Evolutionary conservation across 2,113 vertebrate genomes (phyloP), one percentile per base, ranked within the genome.

Genomic region (Sceloporus undulatus): DNA sequence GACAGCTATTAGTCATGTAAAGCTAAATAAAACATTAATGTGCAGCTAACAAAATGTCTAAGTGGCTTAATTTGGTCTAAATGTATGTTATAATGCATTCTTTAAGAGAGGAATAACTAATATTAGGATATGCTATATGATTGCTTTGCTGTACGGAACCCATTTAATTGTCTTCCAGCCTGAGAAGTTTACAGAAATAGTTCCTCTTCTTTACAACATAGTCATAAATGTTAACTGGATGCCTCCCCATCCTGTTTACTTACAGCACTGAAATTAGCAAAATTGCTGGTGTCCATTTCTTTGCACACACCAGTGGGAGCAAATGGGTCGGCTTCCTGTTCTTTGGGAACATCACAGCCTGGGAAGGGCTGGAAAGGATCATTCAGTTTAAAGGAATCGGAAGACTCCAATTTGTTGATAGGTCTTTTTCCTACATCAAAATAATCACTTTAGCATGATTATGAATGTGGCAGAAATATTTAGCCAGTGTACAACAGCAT

Each of bases 261-360:
- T 98, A 99, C 99, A 98, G 98, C 98, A 98, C 98, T 98, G 97
- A 99, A 99, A 97, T 98, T 98, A 98, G 98, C 98, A 98, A 99
- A 98, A 97, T 97, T 97, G 94, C 97, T 97, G 95, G 98, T 96
- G 94, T 97, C 97, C 94, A 97, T 94, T 96, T 97, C 98, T 94
- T 98, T 98, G 97, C 94, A 97, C 96, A 97, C 92, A 95, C 93
- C 94, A 95, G 97, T 97, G 93, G 98, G 97, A 94, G 98, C 96
- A 96, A 99, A 99, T 93, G 98, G 98, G 96, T 99, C 98, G 95
- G 98, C 97, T 97, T 98, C 98, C 96, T 97, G 97, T 93, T 98
- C 98, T 96, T 98, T 98, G 95, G 98, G 97, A 92, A 97, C 96
- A 95, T 98, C 97, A 93, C 97, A 98, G 94, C 97, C 97, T 80